Evolutionary conservation across 2,113 vertebrate species (phyloP).

Genomic region (Nothobranchius kuhntae): DNA sequence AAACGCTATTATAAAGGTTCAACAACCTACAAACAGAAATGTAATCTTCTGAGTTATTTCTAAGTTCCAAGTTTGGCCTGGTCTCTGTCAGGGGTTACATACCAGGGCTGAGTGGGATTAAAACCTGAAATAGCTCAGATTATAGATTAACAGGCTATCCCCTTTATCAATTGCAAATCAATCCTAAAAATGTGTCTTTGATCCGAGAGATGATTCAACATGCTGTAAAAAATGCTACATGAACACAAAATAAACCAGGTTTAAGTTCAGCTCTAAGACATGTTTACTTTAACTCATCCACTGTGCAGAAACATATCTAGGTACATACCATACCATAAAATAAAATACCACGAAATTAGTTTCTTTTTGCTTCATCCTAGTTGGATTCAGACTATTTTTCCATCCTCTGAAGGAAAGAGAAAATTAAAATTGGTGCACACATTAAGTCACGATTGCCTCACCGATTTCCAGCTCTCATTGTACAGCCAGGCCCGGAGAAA

Average conservation of each 20-base stretch:
- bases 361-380: neutral
- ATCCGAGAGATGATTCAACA: neutral
- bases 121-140: neutral
- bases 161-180: neutral
- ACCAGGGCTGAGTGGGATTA: constrained; percentile 1
- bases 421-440: neutral
- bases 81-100: neutral
- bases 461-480: constrained; percentile 1
- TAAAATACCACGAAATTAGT: too few relatives aligned
- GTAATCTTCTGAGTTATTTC: neutral
- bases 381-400: neutral
- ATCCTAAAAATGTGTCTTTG: neutral
- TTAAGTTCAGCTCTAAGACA: too few relatives aligned
- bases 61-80: constrained; percentile 11
- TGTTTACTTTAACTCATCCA: too few relatives aligned
- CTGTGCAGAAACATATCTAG: too few relatives aligned
- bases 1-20: neutral
- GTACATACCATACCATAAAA: too few relatives aligned
- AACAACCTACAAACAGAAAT: neutral
- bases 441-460: constrained; percentile 10
- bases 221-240: too few relatives aligned
- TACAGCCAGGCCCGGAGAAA: constrained; percentile 6
- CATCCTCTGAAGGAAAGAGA: neutral
- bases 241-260: too few relatives aligned
- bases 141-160: neutral